Base-by-base conservation (phyloP, 2,113 vertebrate species). In the Mirza zaza region DNA sequence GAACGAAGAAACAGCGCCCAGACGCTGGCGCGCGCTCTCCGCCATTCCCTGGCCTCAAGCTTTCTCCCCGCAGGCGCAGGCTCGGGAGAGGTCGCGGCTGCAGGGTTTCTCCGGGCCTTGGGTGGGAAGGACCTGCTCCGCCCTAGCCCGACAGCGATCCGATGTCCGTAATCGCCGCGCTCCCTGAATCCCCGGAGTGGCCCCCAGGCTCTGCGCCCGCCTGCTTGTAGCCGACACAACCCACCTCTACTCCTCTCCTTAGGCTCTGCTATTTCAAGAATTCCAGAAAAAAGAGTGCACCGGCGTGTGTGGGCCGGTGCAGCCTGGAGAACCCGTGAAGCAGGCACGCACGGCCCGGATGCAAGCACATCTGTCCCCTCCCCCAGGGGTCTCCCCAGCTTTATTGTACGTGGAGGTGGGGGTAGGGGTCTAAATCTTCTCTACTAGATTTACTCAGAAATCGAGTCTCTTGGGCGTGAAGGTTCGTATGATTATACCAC, bases 221-320 rank as follows among this genome's bases (percentile, higher is more conserved):
- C 61, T 11, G 34, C 23, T 36, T 7, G 52, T 25, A n/a, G 83
- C 65, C 36, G 39, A 73, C 84, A 79, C 71, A 21, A n/a, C 17
- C 55, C 79, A 55, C 42, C 25, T 65, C 67, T 29, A 13, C 85
- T 50, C 82, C 65, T 50, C 86, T 17, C 73, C 34, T n/a, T 27
- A 32, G 81, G 85, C 88, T 27, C 36, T 55, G 55, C 55, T 95
- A 59, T 92, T 95, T 87, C 84, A 80, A 80, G 88, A 90, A 95
- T 87, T 68, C 59, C n/a, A 48, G 6, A 6, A 11, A 70, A 25
- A 70, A 73, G 73, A 39, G 86, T 39, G 71, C 71, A 50, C 20
- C 20, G 29, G 50, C 2, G 4, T 29, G 36, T 70, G 65, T 27
- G 8, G 50, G 32, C 61, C 36, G 0, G 86, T 17, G 34, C 70